Base-by-base conservation (phyloP, 2,888 invertebrate genomes). In the Eupsilia transversa region DNA sequence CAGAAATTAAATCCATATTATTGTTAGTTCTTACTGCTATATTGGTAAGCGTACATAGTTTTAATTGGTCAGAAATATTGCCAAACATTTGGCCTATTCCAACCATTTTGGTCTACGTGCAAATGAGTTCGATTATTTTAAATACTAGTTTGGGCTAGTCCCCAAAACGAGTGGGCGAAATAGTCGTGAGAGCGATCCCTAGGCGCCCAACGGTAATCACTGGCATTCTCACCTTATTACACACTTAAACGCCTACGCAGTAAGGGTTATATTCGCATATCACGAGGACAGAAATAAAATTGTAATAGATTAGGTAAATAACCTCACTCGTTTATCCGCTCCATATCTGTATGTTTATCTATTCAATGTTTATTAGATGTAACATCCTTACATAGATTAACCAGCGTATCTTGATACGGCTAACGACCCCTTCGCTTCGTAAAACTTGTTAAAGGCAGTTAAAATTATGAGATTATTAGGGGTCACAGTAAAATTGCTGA, bases 161-260 rank as follows among this genome's bases (percentile, higher is more conserved):
- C 89, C 84, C 70, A 86, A 88, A 85, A 77, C 61, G 91, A 89
- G 94, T 94, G 88, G 94, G 94, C 86, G 91, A 85, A 77, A 88
- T 84, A 87, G 83, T 88, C 93, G 93, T 94, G 94, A 90, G 94
- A 93, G 89, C 91, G 84, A 83, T 85, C 86, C 83, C 54, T 68
- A 76, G 89, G 90, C 91, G 90, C 90, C 90, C 86, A 86, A 59
- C 86, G 75, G 82, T 83, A 81, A 85, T 85, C 85, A 85, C 78
- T 70, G 72, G 75, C 69, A 66, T 84, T 77, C 82, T 68, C 77
- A 69, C 23, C 59, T 86, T 68, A 78, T 82, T 75, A 77, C 79
- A 71, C 59, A 74, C 82, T 72, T 86, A 85, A 65, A 85, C 75
- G 12, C 73, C 68, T 74, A 82, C 71, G 30, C 60, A 54, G 56